Percentiles rank a stretch among this genome's conserved stretches.
Evolutionary conservation across 2,797 vertebrate species (phyloP).

Genomic region (Ctenosaura bakeri): DNA sequence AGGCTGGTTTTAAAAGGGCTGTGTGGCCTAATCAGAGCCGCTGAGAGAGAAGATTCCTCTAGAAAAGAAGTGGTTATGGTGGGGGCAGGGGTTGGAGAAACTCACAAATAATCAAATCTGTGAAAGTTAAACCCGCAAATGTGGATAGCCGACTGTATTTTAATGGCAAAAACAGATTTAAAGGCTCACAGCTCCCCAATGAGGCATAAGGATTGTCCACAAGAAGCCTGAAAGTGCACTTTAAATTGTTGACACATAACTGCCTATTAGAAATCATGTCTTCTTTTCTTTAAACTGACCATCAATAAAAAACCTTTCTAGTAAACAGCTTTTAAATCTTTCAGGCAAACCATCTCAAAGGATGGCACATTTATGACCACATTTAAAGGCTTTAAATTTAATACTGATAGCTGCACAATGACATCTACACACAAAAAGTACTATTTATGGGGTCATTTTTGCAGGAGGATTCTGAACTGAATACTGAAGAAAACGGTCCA

Average conservation of each 20-base stretch:
- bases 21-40: too few species aligned
- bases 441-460: conserved; percentile 47
- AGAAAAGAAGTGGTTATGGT: too few species aligned
- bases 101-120: too few species aligned
- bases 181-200: neutral
- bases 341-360: conserved; percentile 51
- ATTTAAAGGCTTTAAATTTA: conserved; percentile 60
- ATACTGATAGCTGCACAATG: conserved; percentile 42
- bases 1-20: too few species aligned
- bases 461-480: conserved; percentile 2
- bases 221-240: conserved; percentile 35
- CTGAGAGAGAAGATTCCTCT: too few species aligned
- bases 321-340: conserved; percentile 56
- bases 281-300: conserved; percentile 14
- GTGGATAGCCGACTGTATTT: too few species aligned
- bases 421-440: conserved; percentile 51
- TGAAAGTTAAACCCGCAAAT: too few species aligned
- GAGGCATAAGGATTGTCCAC: conserved; percentile 24
- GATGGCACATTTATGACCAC: conserved; percentile 46
- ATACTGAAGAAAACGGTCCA: conserved; percentile 38
- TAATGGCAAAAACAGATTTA: conserved; percentile 34
- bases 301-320: conserved; percentile 39
- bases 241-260: conserved; percentile 34
- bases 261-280: conserved; percentile 17
- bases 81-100: too few species aligned